Base-by-base conservation (phyloP, 2,797 vertebrate genomes). In the Masticophis lateralis region DNA sequence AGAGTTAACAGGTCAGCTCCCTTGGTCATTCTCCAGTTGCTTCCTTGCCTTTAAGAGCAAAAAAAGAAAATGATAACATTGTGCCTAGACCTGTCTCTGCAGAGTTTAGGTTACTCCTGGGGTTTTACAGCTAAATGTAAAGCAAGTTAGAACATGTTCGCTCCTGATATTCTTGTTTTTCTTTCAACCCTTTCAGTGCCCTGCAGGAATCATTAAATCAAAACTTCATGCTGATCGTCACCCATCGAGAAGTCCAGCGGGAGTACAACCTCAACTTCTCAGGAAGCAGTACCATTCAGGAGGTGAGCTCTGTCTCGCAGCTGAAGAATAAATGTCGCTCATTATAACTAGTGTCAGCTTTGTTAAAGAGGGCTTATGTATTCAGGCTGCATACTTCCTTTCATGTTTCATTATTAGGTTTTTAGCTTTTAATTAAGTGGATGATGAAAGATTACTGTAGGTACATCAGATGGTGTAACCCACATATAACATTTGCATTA, bases 191-290 rank as follows among this genome's bases (percentile, higher is more conserved):
- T 97, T 96, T 96, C 98, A 99, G 99, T 98, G 98, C 98, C 98
- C 99, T 99, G 96, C 99, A 98, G 98, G 99, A 99, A 97, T 98
- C 99, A 95, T 98, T 99, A 98, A 99, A 98, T 98, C 99, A 99
- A 97, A 99, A 98, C 98, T 99, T 99, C 98, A 98, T 99, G 98
- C 98, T 99, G 98, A 98, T 99, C 92, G 98, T 99, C 98, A 99
- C 98, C 98, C 99, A 99, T 98, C 98, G 98, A 94, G 99, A 99
- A 98, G 99, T 99, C 97, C 99, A 99, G 98, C 99, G 98, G 98
- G 99, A 99, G 97, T 99, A 99, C 98, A 99, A 96, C 98, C 98
- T 99, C 97, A 99, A 99, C 98, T 99, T 99, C 98, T 99, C 99
- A 90, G 99, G 99, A 98, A 99, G 98, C 98, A 99, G 98, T 98